phyloP scores from a whole-genome alignment of 2,888 invertebrate genomes.

The Cerastis leucographa region DNA sequence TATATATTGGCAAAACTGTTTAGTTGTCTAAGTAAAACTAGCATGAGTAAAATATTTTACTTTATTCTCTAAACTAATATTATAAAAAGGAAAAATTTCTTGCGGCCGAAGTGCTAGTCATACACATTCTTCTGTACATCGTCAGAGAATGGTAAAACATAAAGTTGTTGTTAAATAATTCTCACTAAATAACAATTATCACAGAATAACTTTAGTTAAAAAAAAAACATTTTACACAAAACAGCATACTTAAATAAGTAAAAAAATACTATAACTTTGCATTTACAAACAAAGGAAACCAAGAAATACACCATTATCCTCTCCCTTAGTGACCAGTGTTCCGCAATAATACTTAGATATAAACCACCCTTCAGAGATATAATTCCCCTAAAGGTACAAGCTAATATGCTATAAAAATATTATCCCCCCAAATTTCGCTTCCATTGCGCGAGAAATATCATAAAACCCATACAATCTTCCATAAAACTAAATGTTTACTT shows the following conservation, averaged over 20 bases:
- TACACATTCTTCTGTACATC: neutral
- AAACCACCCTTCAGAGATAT: slow-evolving; percentile 16
- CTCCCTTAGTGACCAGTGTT: neutral
- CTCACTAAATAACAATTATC: neutral
- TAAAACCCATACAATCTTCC: slow-evolving; percentile 32
- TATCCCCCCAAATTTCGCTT: slow-evolving; percentile 37
- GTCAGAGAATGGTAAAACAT: neutral
- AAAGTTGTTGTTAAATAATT: neutral
- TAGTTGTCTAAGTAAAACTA: neutral
- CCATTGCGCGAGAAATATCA: slow-evolving; percentile 35
- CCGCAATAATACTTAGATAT: slow-evolving; percentile 16
- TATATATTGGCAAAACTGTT: neutral
- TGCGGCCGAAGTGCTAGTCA: no score
- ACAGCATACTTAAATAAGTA: neutral
- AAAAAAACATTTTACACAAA: neutral
- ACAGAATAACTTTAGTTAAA: neutral
- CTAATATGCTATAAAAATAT: slow-evolving; percentile 56
- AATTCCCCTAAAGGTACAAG: slow-evolving; percentile 29
- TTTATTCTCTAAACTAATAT: no score
- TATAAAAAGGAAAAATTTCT: no score
- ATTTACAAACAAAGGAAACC: neutral
- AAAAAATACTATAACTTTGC: neutral
- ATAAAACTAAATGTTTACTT: slow-evolving; percentile 46
- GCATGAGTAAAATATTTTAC: neutral
- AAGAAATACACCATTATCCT: neutral